Percentiles rank a stretch among this genome's conserved stretches.
These are phyloP conservation scores for Neotoxoptera formosana DNA, from an alignment of 1,140 invertebrate genomes.

Conservation along the genomic window DNA sequence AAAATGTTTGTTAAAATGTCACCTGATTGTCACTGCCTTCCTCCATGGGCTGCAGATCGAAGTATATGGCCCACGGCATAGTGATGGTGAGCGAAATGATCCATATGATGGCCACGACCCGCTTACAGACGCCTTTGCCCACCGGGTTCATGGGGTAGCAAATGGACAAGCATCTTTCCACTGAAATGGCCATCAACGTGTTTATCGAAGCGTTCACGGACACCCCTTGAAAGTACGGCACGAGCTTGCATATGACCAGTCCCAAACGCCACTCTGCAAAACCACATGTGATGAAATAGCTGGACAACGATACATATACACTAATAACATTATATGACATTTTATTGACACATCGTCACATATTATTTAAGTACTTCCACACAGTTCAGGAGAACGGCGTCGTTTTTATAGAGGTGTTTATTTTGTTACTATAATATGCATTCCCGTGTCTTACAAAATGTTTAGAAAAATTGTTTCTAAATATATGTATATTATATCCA, in stretches of 20 bases:
- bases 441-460: neutral
- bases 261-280: slow-evolving; percentile 89
- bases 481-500: neutral
- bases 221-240: slow-evolving; percentile 92
- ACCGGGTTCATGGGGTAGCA: slow-evolving; percentile 37
- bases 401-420: neutral
- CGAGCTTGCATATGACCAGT: slow-evolving; percentile 92
- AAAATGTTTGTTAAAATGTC: neutral
- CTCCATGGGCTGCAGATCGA: slow-evolving; percentile 62
- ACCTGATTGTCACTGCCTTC: slow-evolving; percentile 63
- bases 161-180: slow-evolving; percentile 80
- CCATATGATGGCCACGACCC: slow-evolving; percentile 68
- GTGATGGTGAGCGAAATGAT: slow-evolving; percentile 67
- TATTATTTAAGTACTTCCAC: neutral
- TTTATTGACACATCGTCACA: neutral
- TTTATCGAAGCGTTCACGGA: slow-evolving; percentile 94
- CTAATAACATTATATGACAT: neutral
- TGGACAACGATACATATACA: neutral
- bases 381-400: neutral
- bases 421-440: neutral
- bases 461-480: no score
- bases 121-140: slow-evolving; percentile 45
- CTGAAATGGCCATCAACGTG: slow-evolving; percentile 89
- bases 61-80: slow-evolving; percentile 70
- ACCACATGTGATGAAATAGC: neutral